Evolutionary conservation across 2,797 vertebrate genomes (phyloP), one percentile per base, ranked within the genome.

Genomic region (Alfaro cultratus): DNA sequence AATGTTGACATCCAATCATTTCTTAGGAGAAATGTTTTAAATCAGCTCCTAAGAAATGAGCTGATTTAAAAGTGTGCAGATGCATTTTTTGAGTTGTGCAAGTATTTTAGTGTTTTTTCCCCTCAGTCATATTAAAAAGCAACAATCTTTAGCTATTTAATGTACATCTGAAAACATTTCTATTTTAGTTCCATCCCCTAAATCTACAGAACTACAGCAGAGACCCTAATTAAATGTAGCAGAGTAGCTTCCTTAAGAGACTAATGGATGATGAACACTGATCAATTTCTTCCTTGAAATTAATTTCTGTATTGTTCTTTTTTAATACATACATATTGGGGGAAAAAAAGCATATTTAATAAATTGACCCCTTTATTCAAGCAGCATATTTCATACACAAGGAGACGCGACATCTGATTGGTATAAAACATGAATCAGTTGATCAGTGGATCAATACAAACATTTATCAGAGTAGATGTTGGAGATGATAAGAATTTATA

Each of bases 321-420:
- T 39, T 11, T 1, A n/a, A n/a, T n/a, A 41, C 1, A 67, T 34
- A 41, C 34, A 21, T 8, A 64, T 57, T 1, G n/a, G 5, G 6
- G 1, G 0, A 15, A 29, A 4, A 57, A 29, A 60, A 60, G 34
- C 13, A 34, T 64, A 2, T 71, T 51, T 67, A 77, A 68, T 21
- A 77, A 77, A 71, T 43, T 31, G 13, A 49, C 11, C 34, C 39
- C n/a, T 74, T 79, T 67, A 74, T 51, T 73, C 23, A 46, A 60
- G 41, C 8, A 76, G 55, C 31, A 80, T 41, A 71, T 83, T 7
- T 80, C 51, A 83, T 74, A 51, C 67, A 91, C 45, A 91, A 88
- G 87, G 47, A 41, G 76, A 16, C 78, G 74, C 55, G 80, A 72
- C 60, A 73, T 75, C 81, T 78, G 73, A 21, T 23, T 41, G 64